phyloP scores from a whole-genome alignment of 2,888 invertebrate genomes.

The Lepidocyrtoides sp. region DNA sequence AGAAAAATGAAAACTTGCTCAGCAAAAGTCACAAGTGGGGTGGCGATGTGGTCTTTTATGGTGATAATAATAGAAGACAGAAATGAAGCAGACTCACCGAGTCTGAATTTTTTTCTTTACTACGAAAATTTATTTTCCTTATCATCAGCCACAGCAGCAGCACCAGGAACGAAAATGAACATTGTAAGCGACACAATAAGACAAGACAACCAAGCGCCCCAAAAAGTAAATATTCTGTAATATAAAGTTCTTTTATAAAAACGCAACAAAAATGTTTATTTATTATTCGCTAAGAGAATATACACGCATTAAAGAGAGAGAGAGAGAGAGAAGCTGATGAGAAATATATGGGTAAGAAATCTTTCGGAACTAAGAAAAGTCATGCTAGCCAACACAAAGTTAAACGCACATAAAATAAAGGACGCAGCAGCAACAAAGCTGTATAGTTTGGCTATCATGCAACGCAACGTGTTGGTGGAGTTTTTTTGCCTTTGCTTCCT shows the following conservation, averaged over 20 bases:
- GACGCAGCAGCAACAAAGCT: slow-evolving; percentile 3
- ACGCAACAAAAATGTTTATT: slow-evolving; percentile 52
- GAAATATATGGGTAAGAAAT: slow-evolving; percentile 41
- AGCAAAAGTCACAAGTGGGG: neutral
- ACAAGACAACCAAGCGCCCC: slow-evolving; percentile 20
- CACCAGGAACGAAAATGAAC: neutral
- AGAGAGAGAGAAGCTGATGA: slow-evolving; percentile 46
- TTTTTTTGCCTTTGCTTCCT: slow-evolving; percentile 28
- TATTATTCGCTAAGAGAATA: slow-evolving; percentile 8
- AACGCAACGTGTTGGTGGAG: slow-evolving; percentile 51
- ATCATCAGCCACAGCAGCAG: slow-evolving; percentile 27
- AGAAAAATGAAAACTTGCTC: slow-evolving; percentile 35
- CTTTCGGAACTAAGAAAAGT: slow-evolving; percentile 53
- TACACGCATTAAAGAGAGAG: neutral
- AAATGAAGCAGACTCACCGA: slow-evolving; percentile 22
- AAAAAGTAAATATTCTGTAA: slow-evolving; percentile 19
- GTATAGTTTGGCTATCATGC: slow-evolving; percentile 59
- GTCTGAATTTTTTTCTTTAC: slow-evolving; percentile 53
- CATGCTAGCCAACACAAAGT: slow-evolving; percentile 40
- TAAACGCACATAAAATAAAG: slow-evolving; percentile 43
- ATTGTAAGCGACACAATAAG: slow-evolving; percentile 13
- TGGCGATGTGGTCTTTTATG: slow-evolving; percentile 44
- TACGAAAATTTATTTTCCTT: slow-evolving; percentile 48
- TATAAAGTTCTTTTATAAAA: slow-evolving; percentile 24
- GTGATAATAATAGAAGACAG: slow-evolving; percentile 44